These are phyloP conservation scores for Baryphthengus martii DNA, from an alignment of 2,113 vertebrate species.

Conservation along the genomic window DNA sequence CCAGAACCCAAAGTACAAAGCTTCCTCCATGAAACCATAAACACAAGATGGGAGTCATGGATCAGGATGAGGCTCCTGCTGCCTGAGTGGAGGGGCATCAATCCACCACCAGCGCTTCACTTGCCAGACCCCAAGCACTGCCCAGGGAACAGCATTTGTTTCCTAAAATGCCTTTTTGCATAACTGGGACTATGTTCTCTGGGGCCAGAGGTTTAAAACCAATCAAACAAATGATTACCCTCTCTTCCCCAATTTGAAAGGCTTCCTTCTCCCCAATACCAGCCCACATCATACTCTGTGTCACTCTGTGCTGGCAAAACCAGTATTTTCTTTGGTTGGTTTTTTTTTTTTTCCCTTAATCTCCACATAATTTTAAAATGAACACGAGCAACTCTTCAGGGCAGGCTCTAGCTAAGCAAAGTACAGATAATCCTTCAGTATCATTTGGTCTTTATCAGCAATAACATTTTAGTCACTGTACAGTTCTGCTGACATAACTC, in stretches of 20 bases:
- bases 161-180: neutral
- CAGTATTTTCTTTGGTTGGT: rapidly evolving
- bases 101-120: neutral
- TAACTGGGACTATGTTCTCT: rapidly evolving
- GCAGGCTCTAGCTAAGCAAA: neutral
- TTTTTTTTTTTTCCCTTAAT: neutral
- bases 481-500: neutral
- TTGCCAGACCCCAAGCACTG: rapidly evolving
- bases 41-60: rapidly evolving
- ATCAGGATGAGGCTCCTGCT: neutral
- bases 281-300: neutral
- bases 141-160: neutral
- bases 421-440: neutral
- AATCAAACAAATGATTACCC: neutral
- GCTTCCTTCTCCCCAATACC: neutral
- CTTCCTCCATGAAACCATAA: neutral
- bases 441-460: neutral
- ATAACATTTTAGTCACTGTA: neutral
- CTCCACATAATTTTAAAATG: neutral
- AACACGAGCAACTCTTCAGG: neutral
- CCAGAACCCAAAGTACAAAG: neutral
- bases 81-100: neutral
- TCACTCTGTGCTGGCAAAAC: neutral
- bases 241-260: neutral
- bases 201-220: neutral